phyloP scores from a whole-genome alignment of 2,888 invertebrate genomes.

The Tetropium fuscum region DNA sequence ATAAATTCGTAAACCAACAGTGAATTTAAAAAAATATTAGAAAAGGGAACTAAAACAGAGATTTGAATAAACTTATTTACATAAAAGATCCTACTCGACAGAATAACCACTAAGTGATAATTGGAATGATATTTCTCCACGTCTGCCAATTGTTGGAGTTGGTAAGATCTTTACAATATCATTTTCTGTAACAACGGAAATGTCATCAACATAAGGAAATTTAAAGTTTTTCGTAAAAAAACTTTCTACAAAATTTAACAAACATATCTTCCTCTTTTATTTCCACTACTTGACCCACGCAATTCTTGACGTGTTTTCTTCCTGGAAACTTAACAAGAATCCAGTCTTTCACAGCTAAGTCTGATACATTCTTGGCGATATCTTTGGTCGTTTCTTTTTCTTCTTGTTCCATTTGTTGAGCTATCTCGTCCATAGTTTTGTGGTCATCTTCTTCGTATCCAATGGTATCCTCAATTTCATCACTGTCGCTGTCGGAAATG shows the following conservation, averaged over 20 bases:
- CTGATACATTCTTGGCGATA: not conserved
- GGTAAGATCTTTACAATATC: too few relatives aligned
- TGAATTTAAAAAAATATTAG: too few relatives aligned
- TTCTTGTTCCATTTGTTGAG: not conserved
- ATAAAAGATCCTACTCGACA: too few relatives aligned
- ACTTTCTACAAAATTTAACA: slow-evolving; percentile 2
- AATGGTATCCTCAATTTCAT: not conserved
- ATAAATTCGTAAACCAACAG: too few relatives aligned
- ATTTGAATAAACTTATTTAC: too few relatives aligned
- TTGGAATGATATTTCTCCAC: too few relatives aligned
- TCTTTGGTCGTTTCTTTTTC: not conserved
- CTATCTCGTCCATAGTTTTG: slow-evolving; percentile 3
- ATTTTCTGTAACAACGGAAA: too few relatives aligned
- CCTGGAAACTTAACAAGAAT: not conserved
- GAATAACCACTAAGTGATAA: too few relatives aligned
- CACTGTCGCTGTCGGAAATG: slow-evolving; percentile 1
- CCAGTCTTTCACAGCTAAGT: not conserved
- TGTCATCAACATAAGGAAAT: too few relatives aligned
- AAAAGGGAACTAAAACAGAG: too few relatives aligned
- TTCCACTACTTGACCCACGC: not conserved
- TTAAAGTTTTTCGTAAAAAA: too few relatives aligned
- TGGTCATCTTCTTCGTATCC: not conserved
- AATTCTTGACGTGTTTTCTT: not conserved
- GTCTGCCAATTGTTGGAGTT: too few relatives aligned
- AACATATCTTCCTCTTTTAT: not conserved